Conservation (phyloP, 2,797 vertebrate species). For the Macropus fuliginosus region DNA sequence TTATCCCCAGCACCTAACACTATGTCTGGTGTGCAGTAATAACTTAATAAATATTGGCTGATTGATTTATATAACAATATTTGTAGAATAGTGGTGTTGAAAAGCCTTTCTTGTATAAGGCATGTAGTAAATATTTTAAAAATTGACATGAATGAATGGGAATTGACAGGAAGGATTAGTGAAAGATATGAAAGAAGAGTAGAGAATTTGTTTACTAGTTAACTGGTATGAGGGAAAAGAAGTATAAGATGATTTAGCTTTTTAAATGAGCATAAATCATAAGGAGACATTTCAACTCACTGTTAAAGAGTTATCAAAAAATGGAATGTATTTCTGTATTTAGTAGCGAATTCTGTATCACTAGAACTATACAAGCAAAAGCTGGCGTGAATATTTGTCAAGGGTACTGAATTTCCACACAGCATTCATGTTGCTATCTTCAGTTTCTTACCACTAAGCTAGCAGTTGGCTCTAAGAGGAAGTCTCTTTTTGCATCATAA, state of each 20-base stretch:
- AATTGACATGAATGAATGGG: not conserved
- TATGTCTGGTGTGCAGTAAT: not conserved
- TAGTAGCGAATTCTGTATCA: not conserved
- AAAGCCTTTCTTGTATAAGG: not conserved
- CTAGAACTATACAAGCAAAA: not conserved
- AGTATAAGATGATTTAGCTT: not conserved
- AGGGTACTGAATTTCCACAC: not conserved
- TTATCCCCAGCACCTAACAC: not conserved
- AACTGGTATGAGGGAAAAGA: not conserved
- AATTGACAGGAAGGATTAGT: not conserved
- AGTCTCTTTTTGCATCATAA: conserved; percentile 44
- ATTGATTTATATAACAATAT: not conserved
- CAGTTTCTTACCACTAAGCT: conserved; percentile 47
- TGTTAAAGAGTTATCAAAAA: not conserved
- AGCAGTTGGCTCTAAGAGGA: conserved; percentile 39
- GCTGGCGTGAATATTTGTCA: not conserved
- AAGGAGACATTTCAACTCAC: not conserved
- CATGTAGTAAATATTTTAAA: not conserved
- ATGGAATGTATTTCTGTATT: not conserved
- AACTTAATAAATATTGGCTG: not conserved
- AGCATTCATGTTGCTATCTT: conserved; percentile 24
- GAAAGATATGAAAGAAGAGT: not conserved
- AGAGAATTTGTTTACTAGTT: not conserved
- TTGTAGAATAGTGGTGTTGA: not conserved
- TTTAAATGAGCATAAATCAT: not conserved